A percentile compares a stretch with the other conserved stretches of the same genome.
Evolutionary conservation across 2,113 vertebrate species (phyloP).

Genomic region (Alethe diademata): DNA sequence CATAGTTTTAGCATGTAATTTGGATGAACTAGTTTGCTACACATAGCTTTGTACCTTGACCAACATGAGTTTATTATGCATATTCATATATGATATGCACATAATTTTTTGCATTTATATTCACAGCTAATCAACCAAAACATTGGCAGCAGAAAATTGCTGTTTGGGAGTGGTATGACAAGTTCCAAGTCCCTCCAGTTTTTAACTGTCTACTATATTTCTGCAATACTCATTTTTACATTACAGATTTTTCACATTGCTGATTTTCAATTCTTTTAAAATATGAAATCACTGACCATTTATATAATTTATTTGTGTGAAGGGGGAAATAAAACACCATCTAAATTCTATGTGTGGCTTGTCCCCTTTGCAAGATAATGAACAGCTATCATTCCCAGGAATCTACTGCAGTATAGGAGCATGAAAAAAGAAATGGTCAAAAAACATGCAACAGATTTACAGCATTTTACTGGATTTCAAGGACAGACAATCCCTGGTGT

Average conservation of each 20-base stretch:
- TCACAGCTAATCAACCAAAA: constrained; percentile 10
- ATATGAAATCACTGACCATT: neutral
- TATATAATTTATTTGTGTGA: neutral
- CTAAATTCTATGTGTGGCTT: neutral
- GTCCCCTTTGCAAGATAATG: neutral
- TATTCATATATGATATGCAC: neutral
- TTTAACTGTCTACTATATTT: neutral
- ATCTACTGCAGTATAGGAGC: neutral
- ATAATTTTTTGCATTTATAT: neutral
- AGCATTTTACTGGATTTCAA: constrained; percentile 3
- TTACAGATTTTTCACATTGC: neutral
- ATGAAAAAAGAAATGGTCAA: neutral
- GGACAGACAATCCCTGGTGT: neutral
- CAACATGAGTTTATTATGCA: neutral
- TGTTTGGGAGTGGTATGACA: neutral
- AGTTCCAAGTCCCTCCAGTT: neutral
- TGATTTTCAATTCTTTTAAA: neutral
- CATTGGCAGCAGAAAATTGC: neutral
- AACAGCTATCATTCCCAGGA: neutral
- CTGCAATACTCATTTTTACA: neutral
- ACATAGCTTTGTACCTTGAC: neutral
- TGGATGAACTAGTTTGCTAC: neutral
- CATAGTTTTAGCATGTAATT: neutral
- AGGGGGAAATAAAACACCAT: neutral
- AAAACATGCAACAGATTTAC: neutral